Evolutionary conservation across 2,113 vertebrate species (phyloP).

Genomic region (Rana temporaria): DNA sequence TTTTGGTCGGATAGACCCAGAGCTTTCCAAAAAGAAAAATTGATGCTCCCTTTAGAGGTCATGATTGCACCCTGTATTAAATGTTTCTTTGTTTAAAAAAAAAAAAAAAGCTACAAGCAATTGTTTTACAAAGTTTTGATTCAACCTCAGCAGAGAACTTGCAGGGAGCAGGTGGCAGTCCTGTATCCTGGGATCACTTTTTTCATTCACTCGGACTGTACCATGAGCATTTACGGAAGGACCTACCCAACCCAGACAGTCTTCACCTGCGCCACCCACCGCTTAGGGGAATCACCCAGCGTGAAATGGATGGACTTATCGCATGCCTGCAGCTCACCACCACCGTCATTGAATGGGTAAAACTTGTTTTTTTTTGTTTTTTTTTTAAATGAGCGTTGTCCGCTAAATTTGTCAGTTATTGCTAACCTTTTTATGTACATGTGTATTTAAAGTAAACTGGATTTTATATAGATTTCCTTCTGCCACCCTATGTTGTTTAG

Average conservation of each 20-base stretch:
- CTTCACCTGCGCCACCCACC: slow-evolving; percentile 91
- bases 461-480: no score
- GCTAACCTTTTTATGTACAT: no score
- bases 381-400: no score
- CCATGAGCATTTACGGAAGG: slow-evolving; percentile 91
- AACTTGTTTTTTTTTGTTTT: not conserved
- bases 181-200: slow-evolving; percentile 97
- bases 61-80: no score
- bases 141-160: slow-evolving; percentile 86
- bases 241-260: slow-evolving; percentile 88
- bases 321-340: slow-evolving; percentile 90
- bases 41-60: no score
- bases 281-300: slow-evolving; percentile 92
- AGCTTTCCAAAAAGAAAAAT: no score
- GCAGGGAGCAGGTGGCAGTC: slow-evolving; percentile 87
- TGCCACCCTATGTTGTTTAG: no score
- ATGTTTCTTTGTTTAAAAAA: no score
- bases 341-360: slow-evolving; percentile 93
- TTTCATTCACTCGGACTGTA: slow-evolving; percentile 97
- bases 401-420: no score
- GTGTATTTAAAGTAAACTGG: no score
- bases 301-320: slow-evolving; percentile 92
- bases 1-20: no score
- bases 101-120: no score
- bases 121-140: not conserved